Base-by-base conservation (phyloP, 2,888 invertebrate species). In the Netelia inedita region DNA sequence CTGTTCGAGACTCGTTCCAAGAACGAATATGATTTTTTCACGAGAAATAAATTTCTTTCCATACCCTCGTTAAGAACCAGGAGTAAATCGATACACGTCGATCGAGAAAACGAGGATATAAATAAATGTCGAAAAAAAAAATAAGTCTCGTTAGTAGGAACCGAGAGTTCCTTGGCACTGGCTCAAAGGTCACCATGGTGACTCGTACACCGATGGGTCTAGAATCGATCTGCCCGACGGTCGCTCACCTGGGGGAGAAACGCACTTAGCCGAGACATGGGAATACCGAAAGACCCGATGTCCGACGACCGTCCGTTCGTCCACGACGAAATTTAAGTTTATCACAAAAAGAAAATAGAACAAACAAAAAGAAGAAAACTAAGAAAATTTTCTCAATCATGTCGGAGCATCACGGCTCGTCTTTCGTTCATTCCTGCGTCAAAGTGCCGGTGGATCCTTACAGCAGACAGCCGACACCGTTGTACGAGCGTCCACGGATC, bases 371-470 rank as follows among this genome's bases (percentile, higher is more conserved):
- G 14, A 41, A 35, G 1, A 57, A 50, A 10, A 68, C 6, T 16
- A 43, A 43, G 82, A 89, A 87, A 86, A 46, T 68, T 19, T 16
- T 21, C 2, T 71, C 46, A 28, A 19, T 11, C 35, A 95, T 95
- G 95, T 92, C 93, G 82, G 93, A 94, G 82, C 96, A 96, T 92
- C 94, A 94, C 73, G 95, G 95, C 86, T 95, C 96, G 90, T 95
- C 96, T 71, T 97, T 96, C 93, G 95, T 95, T 86, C 96, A 97
- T 94, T 96, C 96, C 50, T 97, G 97, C 91, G 91, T 97, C 14
- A 96, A 95, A 94, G 95, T 96, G 86, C 97, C 97, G 16, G 94
- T 96, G 76, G 96, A 97, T 94, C 96, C 97, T 1, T 94, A 95
- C 86, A 97, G 95, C 91, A 96, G 96, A 91, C 96, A 96, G 94